Evolutionary conservation across 2,113 vertebrate genomes (phyloP), one percentile per base, ranked within the genome.

Genomic region (Pelecanoides urinatrix): DNA sequence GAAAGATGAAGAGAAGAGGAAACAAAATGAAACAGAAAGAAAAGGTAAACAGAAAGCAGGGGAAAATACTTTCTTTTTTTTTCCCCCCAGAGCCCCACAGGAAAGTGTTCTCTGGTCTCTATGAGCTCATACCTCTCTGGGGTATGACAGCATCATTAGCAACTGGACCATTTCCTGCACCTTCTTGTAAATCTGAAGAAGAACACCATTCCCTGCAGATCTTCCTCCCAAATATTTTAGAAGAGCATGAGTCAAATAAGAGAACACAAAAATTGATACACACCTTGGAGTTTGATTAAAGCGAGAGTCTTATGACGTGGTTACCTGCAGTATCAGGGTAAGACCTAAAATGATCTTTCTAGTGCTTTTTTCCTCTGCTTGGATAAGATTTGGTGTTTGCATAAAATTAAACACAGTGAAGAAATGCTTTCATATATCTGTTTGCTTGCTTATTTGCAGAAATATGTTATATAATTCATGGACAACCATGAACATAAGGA

Each of bases 231-330:
- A 53, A 18, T 14, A 53, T 70, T 79, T 93, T 29, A 82, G 23
- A 70, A 45, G 4, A 62, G 5, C 4, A 8, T 6, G 1, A 3
- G 3, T 50, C 14, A 29, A 58, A 53, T 50, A 9, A 62, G 6
- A 38, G 13, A 15, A 44, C 7, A 58, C 2, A 77, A 66, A 76
- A 76, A 50, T 16, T 50, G 49, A 29, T 45, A 52, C 4, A 13
- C 3, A 9, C 11, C 4, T 9, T n/a, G 38, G 23, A 65, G 4
- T 74, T 70, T 52, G 29, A 59, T 59, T 76, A 53, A 79, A 70
- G 9, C 11, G 18, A 45, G 6, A 32, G 6, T 58, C 42, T 45
- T 26, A 11, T 12, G 5, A 20, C 1, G 0, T 10, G 6, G 10
- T 55, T 55, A 62, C 32, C 11, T 53, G 19, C 10, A 42, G 27